phyloP scores from a whole-genome alignment of 2,888 invertebrate genomes.

The Sclerodermus sp. region DNA sequence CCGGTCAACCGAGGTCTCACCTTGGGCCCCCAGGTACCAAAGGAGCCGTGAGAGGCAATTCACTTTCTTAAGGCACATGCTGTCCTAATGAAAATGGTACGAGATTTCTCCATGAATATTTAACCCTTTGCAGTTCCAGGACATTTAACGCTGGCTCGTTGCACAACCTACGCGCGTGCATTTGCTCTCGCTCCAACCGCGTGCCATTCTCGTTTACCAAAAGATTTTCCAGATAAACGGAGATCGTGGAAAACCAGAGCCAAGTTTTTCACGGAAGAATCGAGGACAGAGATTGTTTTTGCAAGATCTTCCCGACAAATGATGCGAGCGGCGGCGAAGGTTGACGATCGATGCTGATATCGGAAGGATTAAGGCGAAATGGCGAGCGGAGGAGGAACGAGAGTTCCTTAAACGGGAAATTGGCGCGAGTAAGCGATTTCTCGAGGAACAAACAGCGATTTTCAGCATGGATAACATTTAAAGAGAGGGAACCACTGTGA shows the following conservation, averaged over 20 bases:
- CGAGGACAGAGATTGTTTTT: too few relatives aligned
- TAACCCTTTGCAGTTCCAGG: conserved; percentile 36
- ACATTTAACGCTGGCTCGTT: conserved; percentile 3
- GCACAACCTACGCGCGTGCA: too few relatives aligned
- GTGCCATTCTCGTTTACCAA: too few relatives aligned
- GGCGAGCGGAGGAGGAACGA: background rate
- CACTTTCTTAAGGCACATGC: conserved; percentile 2
- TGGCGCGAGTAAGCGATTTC: background rate
- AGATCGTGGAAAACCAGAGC: too few relatives aligned
- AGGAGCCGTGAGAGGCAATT: too few relatives aligned
- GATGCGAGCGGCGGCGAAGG: too few relatives aligned
- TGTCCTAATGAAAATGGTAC: conserved; percentile 39
- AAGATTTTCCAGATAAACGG: too few relatives aligned
- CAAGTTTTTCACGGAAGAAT: too few relatives aligned
- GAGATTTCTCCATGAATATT: conserved; percentile 42
- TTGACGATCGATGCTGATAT: background rate
- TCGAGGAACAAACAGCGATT: background rate
- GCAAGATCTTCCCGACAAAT: too few relatives aligned
- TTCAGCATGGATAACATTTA: background rate
- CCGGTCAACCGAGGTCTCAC: too few relatives aligned
- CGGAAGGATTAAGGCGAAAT: background rate
- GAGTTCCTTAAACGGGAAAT: background rate
- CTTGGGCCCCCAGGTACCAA: too few relatives aligned
- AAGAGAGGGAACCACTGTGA: conserved; percentile 11
- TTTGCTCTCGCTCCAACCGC: too few relatives aligned